phyloP scores from a whole-genome alignment of 92 coral and sea anemone genomes.

The Siderastrea siderea region DNA sequence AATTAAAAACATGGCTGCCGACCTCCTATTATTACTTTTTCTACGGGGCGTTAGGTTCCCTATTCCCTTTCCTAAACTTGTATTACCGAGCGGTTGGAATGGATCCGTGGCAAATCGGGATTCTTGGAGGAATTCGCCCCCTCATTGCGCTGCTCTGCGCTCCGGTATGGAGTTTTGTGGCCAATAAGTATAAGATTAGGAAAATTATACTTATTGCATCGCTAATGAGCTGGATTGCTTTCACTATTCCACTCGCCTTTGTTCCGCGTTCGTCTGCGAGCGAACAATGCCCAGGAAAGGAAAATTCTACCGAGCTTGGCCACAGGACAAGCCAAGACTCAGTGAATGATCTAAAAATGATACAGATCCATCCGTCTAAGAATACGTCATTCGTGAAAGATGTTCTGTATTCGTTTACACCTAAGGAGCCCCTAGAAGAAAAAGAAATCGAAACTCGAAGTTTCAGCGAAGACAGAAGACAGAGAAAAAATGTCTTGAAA shows the following conservation, averaged over 20 bases:
- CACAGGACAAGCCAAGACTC: slow-evolving; percentile 29
- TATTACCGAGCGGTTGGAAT: slow-evolving; percentile 83
- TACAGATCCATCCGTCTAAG: slow-evolving; percentile 9
- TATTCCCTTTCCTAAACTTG: slow-evolving; percentile 83
- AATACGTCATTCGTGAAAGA: neutral
- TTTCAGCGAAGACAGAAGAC: neutral
- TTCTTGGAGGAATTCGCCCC: slow-evolving; percentile 91
- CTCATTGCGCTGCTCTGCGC: slow-evolving; percentile 75
- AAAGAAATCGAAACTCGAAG: neutral
- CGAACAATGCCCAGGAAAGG: slow-evolving; percentile 14
- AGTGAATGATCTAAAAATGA: slow-evolving; percentile 13
- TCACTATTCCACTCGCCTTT: slow-evolving; percentile 76
- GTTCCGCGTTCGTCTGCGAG: slow-evolving; percentile 46
- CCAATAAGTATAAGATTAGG: slow-evolving; percentile 77
- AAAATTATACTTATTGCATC: slow-evolving; percentile 75
- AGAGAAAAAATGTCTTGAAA: neutral
- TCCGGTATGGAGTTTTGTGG: slow-evolving; percentile 84
- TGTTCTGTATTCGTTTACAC: neutral
- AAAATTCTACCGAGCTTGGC: slow-evolving; percentile 16
- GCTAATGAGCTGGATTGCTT: slow-evolving; percentile 79
- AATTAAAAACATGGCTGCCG: slow-evolving; percentile 78
- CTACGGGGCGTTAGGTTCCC: slow-evolving; percentile 88
- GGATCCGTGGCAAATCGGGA: slow-evolving; percentile 91
- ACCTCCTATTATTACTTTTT: slow-evolving; percentile 82
- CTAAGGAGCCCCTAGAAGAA: neutral